Conservation (phyloP, 2,797 vertebrate genomes). For the Clarias laeviceps region DNA sequence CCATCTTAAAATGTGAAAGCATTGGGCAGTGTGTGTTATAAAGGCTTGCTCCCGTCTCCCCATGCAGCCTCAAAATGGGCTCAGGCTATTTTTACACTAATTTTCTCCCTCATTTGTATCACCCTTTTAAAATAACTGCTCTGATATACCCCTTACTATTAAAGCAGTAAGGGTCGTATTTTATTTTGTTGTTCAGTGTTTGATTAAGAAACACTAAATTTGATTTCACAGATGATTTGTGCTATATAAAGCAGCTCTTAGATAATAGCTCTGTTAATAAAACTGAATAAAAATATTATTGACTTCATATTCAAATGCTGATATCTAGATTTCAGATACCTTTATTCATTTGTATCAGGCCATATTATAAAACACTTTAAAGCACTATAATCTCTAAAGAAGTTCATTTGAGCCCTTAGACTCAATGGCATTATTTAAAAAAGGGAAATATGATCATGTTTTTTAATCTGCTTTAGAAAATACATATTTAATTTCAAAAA, state of each 20-base stretch:
- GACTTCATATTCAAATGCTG: constrained; percentile 29
- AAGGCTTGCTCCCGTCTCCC: constrained; percentile 61
- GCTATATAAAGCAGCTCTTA: not conserved
- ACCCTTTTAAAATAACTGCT: not conserved
- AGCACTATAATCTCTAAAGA: constrained; percentile 53
- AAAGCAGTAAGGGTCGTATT: not conserved
- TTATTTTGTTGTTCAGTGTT: constrained; percentile 32
- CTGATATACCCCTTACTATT: not conserved
- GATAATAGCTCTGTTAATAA: constrained; percentile 8
- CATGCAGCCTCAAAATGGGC: constrained; percentile 59
- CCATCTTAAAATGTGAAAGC: constrained; percentile 77
- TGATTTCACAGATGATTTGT: constrained; percentile 16
- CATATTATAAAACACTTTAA: constrained; percentile 63
- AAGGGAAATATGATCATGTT: constrained; percentile 45
- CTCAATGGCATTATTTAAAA: not conserved
- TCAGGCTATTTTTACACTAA: constrained; percentile 47
- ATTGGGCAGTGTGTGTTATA: constrained; percentile 66
- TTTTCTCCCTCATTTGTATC: constrained; percentile 28
- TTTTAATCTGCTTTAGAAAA: constrained; percentile 63
- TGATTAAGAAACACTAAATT: constrained; percentile 35
- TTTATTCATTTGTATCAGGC: constrained; percentile 54
- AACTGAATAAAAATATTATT: constrained; percentile 6
- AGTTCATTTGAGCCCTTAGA: constrained; percentile 51
- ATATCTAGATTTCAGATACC: not conserved
- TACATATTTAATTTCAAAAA: constrained; percentile 63